Conservation (phyloP, 1,140 invertebrate genomes). For the Drosophila watanabei region DNA sequence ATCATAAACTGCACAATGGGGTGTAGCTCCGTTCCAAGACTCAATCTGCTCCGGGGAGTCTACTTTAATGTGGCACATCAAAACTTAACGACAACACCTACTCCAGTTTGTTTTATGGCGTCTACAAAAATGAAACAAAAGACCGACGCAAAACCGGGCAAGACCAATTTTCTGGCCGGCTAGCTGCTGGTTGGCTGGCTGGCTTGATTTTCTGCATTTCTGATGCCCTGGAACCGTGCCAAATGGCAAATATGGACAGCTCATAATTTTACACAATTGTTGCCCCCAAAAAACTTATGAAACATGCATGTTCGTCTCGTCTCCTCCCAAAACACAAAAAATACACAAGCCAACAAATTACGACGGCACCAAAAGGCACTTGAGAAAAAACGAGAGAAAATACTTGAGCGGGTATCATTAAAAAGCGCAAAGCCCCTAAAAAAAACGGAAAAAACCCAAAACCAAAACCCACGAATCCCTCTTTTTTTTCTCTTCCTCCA, state of each 20-base stretch:
- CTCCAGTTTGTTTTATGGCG: slow-evolving; percentile 72
- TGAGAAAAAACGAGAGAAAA: slow-evolving; percentile 19
- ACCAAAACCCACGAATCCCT: slow-evolving; percentile 54
- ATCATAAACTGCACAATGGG: slow-evolving; percentile 72
- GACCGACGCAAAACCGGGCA: slow-evolving; percentile 12
- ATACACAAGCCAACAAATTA: slow-evolving; percentile 59
- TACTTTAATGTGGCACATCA: slow-evolving; percentile 80
- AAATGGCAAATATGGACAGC: slow-evolving; percentile 74
- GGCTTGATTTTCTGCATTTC: slow-evolving; percentile 8
- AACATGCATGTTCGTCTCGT: slow-evolving; percentile 60
- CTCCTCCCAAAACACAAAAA: slow-evolving; percentile 10
- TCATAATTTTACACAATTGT: slow-evolving; percentile 80
- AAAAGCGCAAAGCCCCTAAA: slow-evolving; percentile 51
- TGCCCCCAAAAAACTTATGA: slow-evolving; percentile 57
- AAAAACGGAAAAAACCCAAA: slow-evolving; percentile 39
- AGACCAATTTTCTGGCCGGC: slow-evolving; percentile 15
- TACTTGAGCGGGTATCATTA: slow-evolving; percentile 67
- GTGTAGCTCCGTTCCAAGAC: slow-evolving; percentile 24
- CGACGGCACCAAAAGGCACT: slow-evolving; percentile 58
- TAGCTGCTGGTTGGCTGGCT: not conserved
- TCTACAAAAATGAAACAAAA: slow-evolving; percentile 47
- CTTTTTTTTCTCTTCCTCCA: not conserved
- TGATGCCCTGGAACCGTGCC: slow-evolving; percentile 60
- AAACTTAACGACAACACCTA: slow-evolving; percentile 81
- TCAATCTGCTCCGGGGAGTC: slow-evolving; percentile 30